phyloP scores from a whole-genome alignment of 2,888 invertebrate genomes.

The Pollenia amentaria region DNA sequence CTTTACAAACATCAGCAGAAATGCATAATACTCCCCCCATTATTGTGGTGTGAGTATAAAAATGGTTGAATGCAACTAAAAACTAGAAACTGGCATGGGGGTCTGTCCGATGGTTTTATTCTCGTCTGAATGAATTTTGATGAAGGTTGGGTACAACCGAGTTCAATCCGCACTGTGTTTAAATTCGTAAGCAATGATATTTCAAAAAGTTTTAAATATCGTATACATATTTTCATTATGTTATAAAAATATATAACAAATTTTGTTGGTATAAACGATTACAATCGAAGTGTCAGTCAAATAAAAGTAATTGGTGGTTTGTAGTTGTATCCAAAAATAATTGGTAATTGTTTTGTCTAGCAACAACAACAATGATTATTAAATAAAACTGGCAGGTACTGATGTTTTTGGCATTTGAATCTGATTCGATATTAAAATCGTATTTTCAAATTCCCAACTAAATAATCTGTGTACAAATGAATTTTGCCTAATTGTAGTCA shows the following conservation, averaged over 20 bases:
- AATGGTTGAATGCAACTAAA: background rate
- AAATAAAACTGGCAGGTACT: slow-evolving; percentile 44
- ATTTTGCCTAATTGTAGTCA: slow-evolving; percentile 5
- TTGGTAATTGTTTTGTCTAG: slow-evolving; percentile 13
- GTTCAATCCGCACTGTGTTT: background rate
- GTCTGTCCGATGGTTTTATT: background rate
- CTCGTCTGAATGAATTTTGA: background rate
- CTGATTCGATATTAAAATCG: slow-evolving; percentile 16
- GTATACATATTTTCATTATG: too few relatives aligned
- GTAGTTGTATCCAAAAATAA: slow-evolving; percentile 3
- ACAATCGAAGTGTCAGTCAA: background rate
- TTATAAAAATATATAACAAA: too few relatives aligned
- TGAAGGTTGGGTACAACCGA: background rate
- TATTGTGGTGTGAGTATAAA: too few relatives aligned
- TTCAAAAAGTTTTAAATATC: too few relatives aligned
- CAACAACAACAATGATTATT: slow-evolving; percentile 30
- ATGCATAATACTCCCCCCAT: too few relatives aligned
- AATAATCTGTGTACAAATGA: background rate
- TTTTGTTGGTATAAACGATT: too few relatives aligned
- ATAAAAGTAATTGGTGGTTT: background rate
- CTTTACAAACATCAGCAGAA: too few relatives aligned
- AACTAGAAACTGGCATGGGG: background rate
- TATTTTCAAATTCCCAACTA: background rate
- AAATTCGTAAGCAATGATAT: background rate
- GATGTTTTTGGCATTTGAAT: slow-evolving; percentile 27